Percentiles rank a stretch among this genome's conserved stretches.
Conservation (phyloP, 2,888 invertebrate species). For the Drosophila nigricruria region DNA sequence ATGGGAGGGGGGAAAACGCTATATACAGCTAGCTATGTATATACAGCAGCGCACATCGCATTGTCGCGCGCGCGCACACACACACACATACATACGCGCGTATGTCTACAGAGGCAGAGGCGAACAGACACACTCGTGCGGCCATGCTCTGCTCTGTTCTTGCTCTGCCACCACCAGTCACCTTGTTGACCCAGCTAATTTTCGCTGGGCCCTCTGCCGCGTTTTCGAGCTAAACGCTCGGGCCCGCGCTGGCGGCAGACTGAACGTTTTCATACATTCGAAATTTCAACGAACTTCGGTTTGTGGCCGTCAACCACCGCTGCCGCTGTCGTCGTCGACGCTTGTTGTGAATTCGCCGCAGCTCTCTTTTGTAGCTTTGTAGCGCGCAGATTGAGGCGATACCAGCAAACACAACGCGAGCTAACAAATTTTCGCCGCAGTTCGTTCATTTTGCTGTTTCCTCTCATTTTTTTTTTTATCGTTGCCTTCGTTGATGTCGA, state of each 20-base stretch:
- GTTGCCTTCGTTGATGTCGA: slow-evolving; percentile 20
- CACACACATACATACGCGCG: slow-evolving; percentile 14
- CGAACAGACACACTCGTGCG: slow-evolving; percentile 18
- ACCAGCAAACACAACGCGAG: slow-evolving; percentile 2
- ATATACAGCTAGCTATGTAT: slow-evolving; percentile 37
- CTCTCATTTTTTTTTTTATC: slow-evolving; percentile 32
- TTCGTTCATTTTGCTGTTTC: slow-evolving; percentile 26
- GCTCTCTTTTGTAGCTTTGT: slow-evolving; percentile 59
- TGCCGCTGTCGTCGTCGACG: slow-evolving; percentile 59
- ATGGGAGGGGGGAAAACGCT: slow-evolving; percentile 38
- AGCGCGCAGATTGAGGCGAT: slow-evolving; percentile 11
- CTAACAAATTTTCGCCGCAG: slow-evolving; percentile 38
- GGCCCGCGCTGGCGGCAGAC: slow-evolving; percentile 78
- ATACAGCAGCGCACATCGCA: slow-evolving; percentile 44
- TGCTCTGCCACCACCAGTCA: slow-evolving; percentile 34
- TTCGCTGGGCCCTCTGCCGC: slow-evolving; percentile 66
- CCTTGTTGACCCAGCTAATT: slow-evolving; percentile 57
- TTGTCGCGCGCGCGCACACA: slow-evolving; percentile 36
- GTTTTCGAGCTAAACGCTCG: slow-evolving; percentile 73
- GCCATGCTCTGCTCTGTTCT: slow-evolving; percentile 33
- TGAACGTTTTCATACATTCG: slow-evolving; percentile 75
- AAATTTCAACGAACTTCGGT: slow-evolving; percentile 76
- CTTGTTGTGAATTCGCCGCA: slow-evolving; percentile 51
- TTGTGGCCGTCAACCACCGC: slow-evolving; percentile 60
- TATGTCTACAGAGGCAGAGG: slow-evolving; percentile 10